Evolutionary conservation across 2,797 vertebrate species (phyloP), one percentile per base, ranked within the genome.

Genomic region (Aythya fuligula): DNA sequence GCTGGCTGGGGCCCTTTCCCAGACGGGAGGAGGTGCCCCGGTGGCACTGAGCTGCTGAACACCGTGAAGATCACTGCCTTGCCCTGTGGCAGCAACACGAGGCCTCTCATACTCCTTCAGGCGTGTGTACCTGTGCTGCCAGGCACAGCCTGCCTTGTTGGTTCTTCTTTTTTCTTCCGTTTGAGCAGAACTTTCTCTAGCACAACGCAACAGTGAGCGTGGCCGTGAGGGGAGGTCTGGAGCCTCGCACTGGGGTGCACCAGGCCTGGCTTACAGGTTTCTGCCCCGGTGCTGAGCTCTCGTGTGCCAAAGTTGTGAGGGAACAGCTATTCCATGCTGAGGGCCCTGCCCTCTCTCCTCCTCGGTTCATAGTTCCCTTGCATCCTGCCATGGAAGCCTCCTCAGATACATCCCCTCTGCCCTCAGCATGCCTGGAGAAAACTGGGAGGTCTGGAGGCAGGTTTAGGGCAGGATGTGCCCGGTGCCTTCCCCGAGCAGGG

Each of bases 301-400:
- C 4, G 0, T 5, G 77, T 96, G 96, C 96, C 95, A 96, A 94
- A 96, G 19, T 76, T 89, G 49, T 77, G 81, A 90, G 57, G 56
- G 41, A 82, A 43, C 80, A 73, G 83, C 71, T 85, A 8, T 85
- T 85, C 45, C 21, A 45, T 74, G 80, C 77, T 53, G 77, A 69
- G 53, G 71, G 51, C 65, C 53, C 89, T 34, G 54, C 20, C 4
- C 3, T 1, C 0, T 67, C 39, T 89, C 36, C 65, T 87, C 32
- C 38, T 86, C 1, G 0, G 11, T 66, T 81, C 70, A 4, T 32
- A 8, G 61, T 10, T 94, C 73, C 67, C 43, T 66, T 75, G 58
- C 22, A 4, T 64, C 38, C 53, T 86, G 5, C 32, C 36, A 1
- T 54, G 54, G 36, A 51, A 87, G 79, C 58, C 36, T 90, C 71